A percentile compares a stretch with the other conserved stretches of the same genome.
phyloP scores from a whole-genome alignment of 2,113 vertebrate genomes.

The Mustelus asterias region DNA sequence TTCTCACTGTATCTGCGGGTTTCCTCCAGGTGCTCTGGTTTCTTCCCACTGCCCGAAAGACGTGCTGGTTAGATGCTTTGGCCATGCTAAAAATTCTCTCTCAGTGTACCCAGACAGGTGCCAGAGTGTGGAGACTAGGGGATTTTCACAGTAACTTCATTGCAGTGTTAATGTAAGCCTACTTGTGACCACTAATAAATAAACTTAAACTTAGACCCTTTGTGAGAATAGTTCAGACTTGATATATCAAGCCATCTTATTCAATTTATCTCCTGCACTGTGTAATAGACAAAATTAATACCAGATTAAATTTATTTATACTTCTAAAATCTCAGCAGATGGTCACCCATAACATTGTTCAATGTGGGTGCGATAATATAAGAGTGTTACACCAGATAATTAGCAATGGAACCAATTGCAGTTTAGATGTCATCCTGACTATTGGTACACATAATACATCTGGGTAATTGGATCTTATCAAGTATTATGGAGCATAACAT shows the following conservation, averaged over 20 bases:
- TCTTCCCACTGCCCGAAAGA: no score
- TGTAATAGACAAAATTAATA: neutral
- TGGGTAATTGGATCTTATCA: neutral
- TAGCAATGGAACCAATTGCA: neutral
- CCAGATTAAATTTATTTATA: neutral
- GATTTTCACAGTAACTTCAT: no score
- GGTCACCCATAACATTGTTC: neutral
- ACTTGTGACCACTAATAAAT: no score
- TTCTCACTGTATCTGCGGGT: no score
- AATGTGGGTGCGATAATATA: neutral
- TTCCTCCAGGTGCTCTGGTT: no score
- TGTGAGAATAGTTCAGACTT: neutral
- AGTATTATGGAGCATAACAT: neutral
- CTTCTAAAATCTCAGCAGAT: neutral
- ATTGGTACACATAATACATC: neutral
- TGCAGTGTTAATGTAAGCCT: no score
- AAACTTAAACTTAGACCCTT: neutral
- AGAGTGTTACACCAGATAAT: neutral
- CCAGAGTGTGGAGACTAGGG: no score
- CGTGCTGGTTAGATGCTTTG: no score
- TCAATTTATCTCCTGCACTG: neutral
- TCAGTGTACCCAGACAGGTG: no score
- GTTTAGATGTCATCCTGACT: neutral
- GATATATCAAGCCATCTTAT: neutral
- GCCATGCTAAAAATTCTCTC: no score